Evolutionary conservation across 2,888 invertebrate genomes (phyloP).

Genomic region (Cacoxenus indagator): DNA sequence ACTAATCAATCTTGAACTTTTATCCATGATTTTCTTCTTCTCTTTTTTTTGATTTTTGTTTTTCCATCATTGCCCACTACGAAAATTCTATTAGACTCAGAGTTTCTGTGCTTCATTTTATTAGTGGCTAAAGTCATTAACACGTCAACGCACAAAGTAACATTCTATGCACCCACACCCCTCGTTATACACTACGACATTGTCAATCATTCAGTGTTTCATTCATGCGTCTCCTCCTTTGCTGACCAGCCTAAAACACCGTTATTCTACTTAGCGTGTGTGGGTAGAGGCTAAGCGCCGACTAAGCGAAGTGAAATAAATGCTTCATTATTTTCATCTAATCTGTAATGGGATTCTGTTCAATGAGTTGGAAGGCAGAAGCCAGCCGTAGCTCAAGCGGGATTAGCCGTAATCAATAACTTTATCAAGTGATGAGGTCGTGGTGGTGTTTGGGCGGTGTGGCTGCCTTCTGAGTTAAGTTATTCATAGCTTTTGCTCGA

Average conservation of each 20-base stretch:
- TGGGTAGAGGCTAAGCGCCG: too few relatives aligned
- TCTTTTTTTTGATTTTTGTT: not conserved
- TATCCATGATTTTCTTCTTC: constrained; percentile 5
- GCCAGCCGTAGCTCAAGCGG: constrained; percentile 45
- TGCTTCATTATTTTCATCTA: constrained; percentile 30
- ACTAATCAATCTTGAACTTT: constrained; percentile 31
- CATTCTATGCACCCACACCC: constrained; percentile 27
- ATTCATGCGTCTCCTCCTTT: constrained; percentile 26
- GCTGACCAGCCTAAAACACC: constrained; percentile 9
- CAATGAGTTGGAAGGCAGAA: constrained; percentile 62
- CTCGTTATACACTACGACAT: not conserved
- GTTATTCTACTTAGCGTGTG: not conserved
- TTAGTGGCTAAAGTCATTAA: constrained; percentile 56
- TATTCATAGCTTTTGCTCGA: constrained; percentile 1
- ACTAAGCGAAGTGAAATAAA: constrained; percentile 20
- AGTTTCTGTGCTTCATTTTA: not conserved
- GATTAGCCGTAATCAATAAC: constrained; percentile 64
- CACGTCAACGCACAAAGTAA: constrained; percentile 39
- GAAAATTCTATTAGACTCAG: not conserved
- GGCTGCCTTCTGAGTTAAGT: not conserved
- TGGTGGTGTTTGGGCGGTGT: constrained; percentile 21
- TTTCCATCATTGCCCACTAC: not conserved
- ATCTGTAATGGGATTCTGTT: constrained; percentile 41
- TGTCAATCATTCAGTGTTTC: not conserved
- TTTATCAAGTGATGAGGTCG: constrained; percentile 38